Percentiles rank a stretch among this genome's conserved stretches.
These are phyloP conservation scores for Anadara kagoshimensis DNA, from an alignment of 1,140 invertebrate species.

Conservation along the genomic window DNA sequence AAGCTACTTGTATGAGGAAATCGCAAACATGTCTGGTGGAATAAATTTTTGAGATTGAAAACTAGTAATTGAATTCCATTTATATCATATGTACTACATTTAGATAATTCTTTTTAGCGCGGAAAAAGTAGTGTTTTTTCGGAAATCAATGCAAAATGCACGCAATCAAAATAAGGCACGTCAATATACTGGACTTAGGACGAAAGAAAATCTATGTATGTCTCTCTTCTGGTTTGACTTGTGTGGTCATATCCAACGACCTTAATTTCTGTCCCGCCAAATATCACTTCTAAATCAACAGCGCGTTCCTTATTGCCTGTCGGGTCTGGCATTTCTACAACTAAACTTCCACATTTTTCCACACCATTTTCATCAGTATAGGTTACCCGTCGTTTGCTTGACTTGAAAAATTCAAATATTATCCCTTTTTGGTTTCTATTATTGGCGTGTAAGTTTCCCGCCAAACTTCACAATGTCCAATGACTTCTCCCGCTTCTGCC, in stretches of 20 bases:
- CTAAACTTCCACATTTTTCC: slow-evolving; percentile 76
- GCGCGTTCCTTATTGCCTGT: slow-evolving; percentile 68
- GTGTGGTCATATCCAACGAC: slow-evolving; percentile 77
- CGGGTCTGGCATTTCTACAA: slow-evolving; percentile 74
- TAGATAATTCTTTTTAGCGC: no score
- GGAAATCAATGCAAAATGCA: no score
- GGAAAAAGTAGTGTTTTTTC: no score
- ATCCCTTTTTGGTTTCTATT: slow-evolving; percentile 75
- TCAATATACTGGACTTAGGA: background rate
- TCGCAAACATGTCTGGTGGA: no score
- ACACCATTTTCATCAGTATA: slow-evolving; percentile 79
- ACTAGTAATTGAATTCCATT: no score
- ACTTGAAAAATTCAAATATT: slow-evolving; percentile 78
- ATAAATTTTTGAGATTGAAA: no score
- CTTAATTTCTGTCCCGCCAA: slow-evolving; percentile 79
- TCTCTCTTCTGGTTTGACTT: slow-evolving; percentile 75
- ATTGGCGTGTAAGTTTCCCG: slow-evolving; percentile 78
- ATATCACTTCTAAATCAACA: slow-evolving; percentile 78
- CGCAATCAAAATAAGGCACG: no score
- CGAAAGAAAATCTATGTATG: slow-evolving; percentile 77
- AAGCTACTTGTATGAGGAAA: no score
- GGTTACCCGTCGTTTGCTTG: slow-evolving; percentile 73
- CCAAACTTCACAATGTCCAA: slow-evolving; percentile 76
- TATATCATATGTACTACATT: no score
- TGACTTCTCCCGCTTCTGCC: slow-evolving; percentile 76